Evolutionary conservation across 2,888 invertebrate species (phyloP), one percentile per base, ranked within the genome.

Genomic region (Lobophora halterata): DNA sequence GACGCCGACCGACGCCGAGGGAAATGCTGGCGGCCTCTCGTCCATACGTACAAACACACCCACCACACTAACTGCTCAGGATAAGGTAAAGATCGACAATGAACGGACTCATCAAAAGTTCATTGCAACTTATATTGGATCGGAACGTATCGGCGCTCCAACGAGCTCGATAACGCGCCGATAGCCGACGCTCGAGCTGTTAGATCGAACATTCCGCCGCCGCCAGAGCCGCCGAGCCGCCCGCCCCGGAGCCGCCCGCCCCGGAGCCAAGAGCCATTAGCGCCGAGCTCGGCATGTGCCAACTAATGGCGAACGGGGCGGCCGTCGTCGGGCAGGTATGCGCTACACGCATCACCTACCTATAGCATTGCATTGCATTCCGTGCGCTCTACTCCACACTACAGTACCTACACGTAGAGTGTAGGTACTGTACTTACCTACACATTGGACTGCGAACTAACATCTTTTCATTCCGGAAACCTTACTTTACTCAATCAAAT

Each of bases 321-420:
- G n/a, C n/a, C n/a, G n/a, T n/a, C 14, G 16, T 30, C 23, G 31
- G 24, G 9, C 27, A 32, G 32, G 19, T 33, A 17, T 14, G 41
- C 29, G 27, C 29, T 33, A 38, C n/a, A n/a, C n/a, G n/a, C n/a
- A n/a, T n/a, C n/a, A n/a, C 26, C 49, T 40, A 44, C 49, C 12
- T 3, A 4, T 6, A 14, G 10, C 5, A 20, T 51, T 31, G 46
- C 27, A 32, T 40, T 51, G 60, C 62, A 66, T 66, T 65, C 65
- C 62, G 35, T 51, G 36, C 63, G 56, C 51, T 55, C 59, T 61
- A 57, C n/a, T n/a, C n/a, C n/a, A n/a, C n/a, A n/a, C n/a, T n/a
- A n/a, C n/a, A n/a, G n/a, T n/a, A n/a, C n/a, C n/a, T n/a, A n/a
- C n/a, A n/a, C n/a, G n/a, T n/a, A n/a, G n/a, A n/a, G n/a, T n/a